Percentiles rank a stretch among this genome's conserved stretches.
These are phyloP conservation scores for Drosophila guanche DNA, from an alignment of 1,140 invertebrate genomes.

Conservation along the genomic window DNA sequence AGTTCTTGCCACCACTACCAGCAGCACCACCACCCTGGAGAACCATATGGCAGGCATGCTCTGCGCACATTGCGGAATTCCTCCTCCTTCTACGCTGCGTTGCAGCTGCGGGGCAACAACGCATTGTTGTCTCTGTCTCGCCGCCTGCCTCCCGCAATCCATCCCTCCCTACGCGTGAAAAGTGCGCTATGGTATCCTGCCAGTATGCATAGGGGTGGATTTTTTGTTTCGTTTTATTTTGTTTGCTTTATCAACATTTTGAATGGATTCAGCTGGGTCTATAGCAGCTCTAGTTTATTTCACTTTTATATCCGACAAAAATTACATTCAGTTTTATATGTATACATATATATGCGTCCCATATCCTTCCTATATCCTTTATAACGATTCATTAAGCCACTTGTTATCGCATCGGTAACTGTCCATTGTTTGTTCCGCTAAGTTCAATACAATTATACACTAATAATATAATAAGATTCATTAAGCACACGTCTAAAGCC, in stretches of 20 bases:
- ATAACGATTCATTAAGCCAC: conserved; percentile 45
- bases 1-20: conserved; percentile 37
- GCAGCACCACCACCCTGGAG: conserved; percentile 57
- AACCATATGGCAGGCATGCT: conserved; percentile 68
- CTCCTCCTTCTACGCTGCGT: conserved; percentile 45
- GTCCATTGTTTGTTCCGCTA: conserved; percentile 34
- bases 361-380: conserved; percentile 14
- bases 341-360: neutral
- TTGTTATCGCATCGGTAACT: conserved; percentile 41
- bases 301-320: conserved; percentile 42
- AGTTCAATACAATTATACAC: conserved; percentile 48
- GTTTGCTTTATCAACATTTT: conserved; percentile 11
- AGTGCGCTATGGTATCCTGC: conserved; percentile 31
- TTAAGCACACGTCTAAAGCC: conserved; percentile 50
- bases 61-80: conserved; percentile 77
- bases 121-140: conserved; percentile 50
- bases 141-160: conserved; percentile 6
- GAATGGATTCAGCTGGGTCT: conserved; percentile 53
- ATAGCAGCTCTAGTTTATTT: conserved; percentile 51
- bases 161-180: neutral
- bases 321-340: conserved; percentile 31
- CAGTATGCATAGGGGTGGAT: conserved; percentile 43
- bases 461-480: conserved; percentile 22
- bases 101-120: conserved; percentile 43
- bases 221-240: conserved; percentile 10